Evolutionary conservation across 2,113 vertebrate species (phyloP), one percentile per base, ranked within the genome.

Genomic region (Charadrius vociferus): DNA sequence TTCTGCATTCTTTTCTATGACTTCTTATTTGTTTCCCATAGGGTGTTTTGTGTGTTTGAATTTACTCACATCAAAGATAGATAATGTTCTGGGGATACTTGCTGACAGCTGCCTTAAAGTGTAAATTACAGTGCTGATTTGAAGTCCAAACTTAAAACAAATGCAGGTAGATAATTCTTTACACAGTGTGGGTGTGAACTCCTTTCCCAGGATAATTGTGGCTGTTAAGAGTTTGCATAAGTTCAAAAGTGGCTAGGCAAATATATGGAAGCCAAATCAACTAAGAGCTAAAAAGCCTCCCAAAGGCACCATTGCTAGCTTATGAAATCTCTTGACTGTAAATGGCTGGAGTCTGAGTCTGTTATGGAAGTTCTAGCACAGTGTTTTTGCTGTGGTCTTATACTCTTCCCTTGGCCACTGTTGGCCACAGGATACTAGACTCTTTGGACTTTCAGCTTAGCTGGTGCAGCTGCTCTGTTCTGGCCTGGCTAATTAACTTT

Each of bases 121-220:
- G 94, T 71, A 89, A 96, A 91, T 96, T 92, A 63, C 37, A 88
- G 55, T 66, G 41, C 58, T 81, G 75, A 73, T 74, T 78, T 81
- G 19, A 91, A 85, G 27, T 45, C 61, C n/a, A 65, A 65, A 49
- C 26, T 95, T 88, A 41, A 86, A 87, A 63, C 17, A 74, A 58
- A 66, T 32, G 41, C 50, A 63, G 43, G 24, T 43, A 39, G 39
- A 22, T 47, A 53, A 56, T 13, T 43, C 39, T n/a, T 65, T 43
- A 26, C 9, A 10, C 3, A 20, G 29, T 26, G 12, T 12, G 93
- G 47, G 61, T 67, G 70, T 79, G 43, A 85, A 85, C 6, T 55
- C 10, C 29, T 79, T 87, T 73, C 21, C 4, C 22, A 39, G 36
- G 36, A 19, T 87, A 43, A 72, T 21, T 82, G 56, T 22, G 23